phyloP scores from a whole-genome alignment of 2,888 invertebrate species.

The Amiota mariae region DNA sequence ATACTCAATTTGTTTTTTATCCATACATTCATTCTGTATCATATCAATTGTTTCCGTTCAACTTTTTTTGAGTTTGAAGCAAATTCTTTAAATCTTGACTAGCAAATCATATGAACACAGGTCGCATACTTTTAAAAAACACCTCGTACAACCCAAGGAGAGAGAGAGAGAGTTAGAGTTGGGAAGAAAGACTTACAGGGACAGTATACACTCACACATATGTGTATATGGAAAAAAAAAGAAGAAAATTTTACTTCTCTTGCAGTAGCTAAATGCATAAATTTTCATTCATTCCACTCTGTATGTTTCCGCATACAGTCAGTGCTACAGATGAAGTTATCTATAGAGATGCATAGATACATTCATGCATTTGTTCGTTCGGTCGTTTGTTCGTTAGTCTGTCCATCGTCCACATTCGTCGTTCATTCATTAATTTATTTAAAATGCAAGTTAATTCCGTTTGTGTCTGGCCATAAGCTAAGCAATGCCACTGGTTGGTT shows the following conservation, averaged over 20 bases:
- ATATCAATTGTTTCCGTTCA: no score
- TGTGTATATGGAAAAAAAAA: no score
- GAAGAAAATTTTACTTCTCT: neutral
- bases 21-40: no score
- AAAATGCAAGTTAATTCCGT: slow-evolving; percentile 69
- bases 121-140: neutral
- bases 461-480: slow-evolving; percentile 61
- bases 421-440: slow-evolving; percentile 69
- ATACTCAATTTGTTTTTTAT: no score
- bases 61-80: no score
- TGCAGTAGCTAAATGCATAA: slow-evolving; percentile 47
- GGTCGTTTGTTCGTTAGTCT: slow-evolving; percentile 12
- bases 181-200: no score
- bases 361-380: slow-evolving; percentile 39
- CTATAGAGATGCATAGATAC: slow-evolving; percentile 1
- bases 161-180: no score
- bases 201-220: neutral
- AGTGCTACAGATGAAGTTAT: no score
- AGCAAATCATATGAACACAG: no score
- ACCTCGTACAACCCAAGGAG: slow-evolving; percentile 12
- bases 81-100: no score
- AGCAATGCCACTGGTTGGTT: slow-evolving; percentile 45
- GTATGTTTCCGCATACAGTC: neutral
- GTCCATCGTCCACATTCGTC: slow-evolving; percentile 45
- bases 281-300: slow-evolving; percentile 52